Evolutionary conservation across 2,113 vertebrate genomes (phyloP).

Genomic region (Petrocephalus zakoni): DNA sequence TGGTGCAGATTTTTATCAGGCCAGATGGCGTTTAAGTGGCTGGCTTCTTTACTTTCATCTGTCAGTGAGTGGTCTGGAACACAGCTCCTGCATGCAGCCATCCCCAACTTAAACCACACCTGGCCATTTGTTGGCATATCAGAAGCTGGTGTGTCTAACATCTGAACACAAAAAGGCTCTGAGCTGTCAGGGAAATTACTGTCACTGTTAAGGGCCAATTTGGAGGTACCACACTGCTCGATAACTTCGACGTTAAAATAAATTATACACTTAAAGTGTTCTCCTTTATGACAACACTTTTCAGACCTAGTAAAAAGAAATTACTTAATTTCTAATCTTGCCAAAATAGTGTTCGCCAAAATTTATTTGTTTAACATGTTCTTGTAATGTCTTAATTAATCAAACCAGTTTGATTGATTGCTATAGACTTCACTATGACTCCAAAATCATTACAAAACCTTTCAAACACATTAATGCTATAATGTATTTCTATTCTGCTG

Average conservation of each 20-base stretch:
- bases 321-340: neutral
- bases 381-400: neutral
- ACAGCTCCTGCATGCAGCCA: slow-evolving; percentile 3
- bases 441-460: neutral
- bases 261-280: neutral
- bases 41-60: slow-evolving; percentile 15
- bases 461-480: neutral
- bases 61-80: neutral
- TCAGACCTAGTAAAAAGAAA: neutral
- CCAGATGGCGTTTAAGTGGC: slow-evolving; percentile 34
- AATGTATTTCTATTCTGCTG: neutral
- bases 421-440: neutral
- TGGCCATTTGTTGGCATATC: neutral
- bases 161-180: neutral
- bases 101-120: neutral
- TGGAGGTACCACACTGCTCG: neutral
- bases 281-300: neutral
- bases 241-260: neutral
- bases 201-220: neutral
- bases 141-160: neutral
- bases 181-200: neutral
- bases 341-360: neutral
- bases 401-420: neutral
- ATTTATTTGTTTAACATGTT: neutral
- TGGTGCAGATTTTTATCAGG: slow-evolving; percentile 31